These are phyloP conservation scores for Endotricha flammealis DNA, from an alignment of 2,888 invertebrate genomes.

Conservation along the genomic window DNA sequence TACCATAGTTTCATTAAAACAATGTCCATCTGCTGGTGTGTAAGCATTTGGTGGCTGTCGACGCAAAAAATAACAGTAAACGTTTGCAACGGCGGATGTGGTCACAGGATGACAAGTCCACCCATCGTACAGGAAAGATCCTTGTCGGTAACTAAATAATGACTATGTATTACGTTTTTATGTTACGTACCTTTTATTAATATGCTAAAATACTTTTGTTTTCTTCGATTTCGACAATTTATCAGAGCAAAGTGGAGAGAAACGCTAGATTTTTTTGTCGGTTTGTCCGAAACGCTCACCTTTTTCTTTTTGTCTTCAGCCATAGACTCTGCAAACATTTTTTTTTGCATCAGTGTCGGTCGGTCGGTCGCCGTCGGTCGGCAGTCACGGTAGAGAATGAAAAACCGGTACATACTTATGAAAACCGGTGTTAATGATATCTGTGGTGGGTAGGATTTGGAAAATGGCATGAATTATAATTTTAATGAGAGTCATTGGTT, in stretches of 20 bases:
- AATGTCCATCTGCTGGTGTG: conserved; percentile 18
- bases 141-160: conserved; percentile 14
- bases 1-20: conserved; percentile 7
- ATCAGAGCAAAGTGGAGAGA: conserved; percentile 27
- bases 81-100: conserved; percentile 57
- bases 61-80: conserved; percentile 52
- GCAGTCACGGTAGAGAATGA: no score
- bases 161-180: conserved; percentile 5
- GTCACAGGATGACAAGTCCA: conserved; percentile 49
- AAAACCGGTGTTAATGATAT: no score
- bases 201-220: conserved; percentile 25
- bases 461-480: no score
- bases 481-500: no score
- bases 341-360: no score
- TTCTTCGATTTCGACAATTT: conserved; percentile 31
- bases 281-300: conserved; percentile 46
- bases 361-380: no score
- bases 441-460: no score
- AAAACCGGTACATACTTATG: no score
- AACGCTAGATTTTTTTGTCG: conserved; percentile 40
- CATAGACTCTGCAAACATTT: conserved; percentile 41
- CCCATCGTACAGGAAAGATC: conserved; percentile 45
- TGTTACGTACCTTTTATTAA: conserved; percentile 40
- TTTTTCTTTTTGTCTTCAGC: conserved; percentile 35
- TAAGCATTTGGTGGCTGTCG: conserved; percentile 15